Evolutionary conservation across 2,888 invertebrate genomes (phyloP).

Genomic region (Galeruca laticollis): DNA sequence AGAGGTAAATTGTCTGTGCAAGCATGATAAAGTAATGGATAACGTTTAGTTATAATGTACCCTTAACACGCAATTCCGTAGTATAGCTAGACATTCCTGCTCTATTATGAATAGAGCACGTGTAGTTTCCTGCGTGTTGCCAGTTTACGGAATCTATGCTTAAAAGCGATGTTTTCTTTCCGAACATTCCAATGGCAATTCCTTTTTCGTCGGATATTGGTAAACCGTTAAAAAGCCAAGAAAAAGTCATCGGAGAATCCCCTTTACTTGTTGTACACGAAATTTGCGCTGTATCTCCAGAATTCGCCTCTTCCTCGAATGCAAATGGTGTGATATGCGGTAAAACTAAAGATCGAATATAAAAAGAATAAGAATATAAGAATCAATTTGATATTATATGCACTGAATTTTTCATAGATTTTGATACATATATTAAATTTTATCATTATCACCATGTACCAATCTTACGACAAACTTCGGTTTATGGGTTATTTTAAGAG

Average conservation of each 20-base stretch:
- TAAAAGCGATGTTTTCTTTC: conserved; percentile 73
- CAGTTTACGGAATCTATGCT: conserved; percentile 74
- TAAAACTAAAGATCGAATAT: conserved; percentile 54
- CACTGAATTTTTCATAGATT: too few species aligned
- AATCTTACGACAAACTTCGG: too few species aligned
- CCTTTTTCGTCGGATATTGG: conserved; percentile 68
- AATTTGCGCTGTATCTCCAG: conserved; percentile 76
- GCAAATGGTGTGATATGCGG: conserved; percentile 78
- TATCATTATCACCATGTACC: too few species aligned
- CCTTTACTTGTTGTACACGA: conserved; percentile 74
- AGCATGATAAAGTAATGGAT: not conserved
- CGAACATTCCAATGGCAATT: conserved; percentile 59
- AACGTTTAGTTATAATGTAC: conserved; percentile 68
- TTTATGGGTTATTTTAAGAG: too few species aligned
- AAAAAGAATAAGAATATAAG: too few species aligned
- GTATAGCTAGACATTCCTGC: conserved; percentile 76
- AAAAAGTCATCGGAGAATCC: conserved; percentile 81
- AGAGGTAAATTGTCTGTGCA: not conserved
- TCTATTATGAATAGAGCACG: conserved; percentile 76
- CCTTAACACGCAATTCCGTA: conserved; percentile 76
- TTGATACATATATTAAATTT: too few species aligned
- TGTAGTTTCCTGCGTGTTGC: conserved; percentile 79
- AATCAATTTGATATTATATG: too few species aligned
- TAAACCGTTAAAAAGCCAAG: conserved; percentile 78
- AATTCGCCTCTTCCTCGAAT: conserved; percentile 75